Conservation (phyloP, 2,888 invertebrate species). For the Pelosia muscerda region DNA sequence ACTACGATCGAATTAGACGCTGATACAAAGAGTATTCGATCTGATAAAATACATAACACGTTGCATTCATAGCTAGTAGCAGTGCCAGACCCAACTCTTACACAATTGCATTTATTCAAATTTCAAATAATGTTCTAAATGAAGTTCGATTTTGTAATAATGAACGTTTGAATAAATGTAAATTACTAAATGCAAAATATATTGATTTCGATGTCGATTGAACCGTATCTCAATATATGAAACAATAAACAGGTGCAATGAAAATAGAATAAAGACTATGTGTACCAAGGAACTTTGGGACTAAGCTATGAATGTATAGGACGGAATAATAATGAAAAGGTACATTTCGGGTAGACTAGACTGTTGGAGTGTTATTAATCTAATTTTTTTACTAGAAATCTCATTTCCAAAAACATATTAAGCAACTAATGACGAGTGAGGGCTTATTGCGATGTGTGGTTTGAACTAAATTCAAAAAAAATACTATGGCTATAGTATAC, state of each 20-base stretch:
- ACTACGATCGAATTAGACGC: constrained; percentile 54
- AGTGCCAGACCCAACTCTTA: neutral
- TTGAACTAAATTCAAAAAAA: constrained; percentile 5
- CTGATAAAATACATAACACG: neutral
- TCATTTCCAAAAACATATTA: neutral
- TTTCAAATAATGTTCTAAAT: neutral
- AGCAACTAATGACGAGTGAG: constrained; percentile 27
- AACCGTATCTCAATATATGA: neutral
- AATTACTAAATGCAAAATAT: neutral
- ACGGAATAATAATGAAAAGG: constrained; percentile 9
- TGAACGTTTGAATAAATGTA: neutral
- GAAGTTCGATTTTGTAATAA: too few relatives aligned
- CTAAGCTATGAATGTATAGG: constrained; percentile 13
- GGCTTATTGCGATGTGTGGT: constrained; percentile 28
- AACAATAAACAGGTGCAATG: neutral
- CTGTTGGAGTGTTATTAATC: constrained; percentile 1
- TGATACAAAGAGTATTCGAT: constrained; percentile 41
- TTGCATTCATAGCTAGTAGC: constrained; percentile 14
- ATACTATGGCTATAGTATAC: neutral
- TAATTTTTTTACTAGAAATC: too few relatives aligned
- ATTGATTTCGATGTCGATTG: neutral
- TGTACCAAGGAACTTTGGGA: neutral
- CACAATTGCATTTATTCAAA: constrained; percentile 1
- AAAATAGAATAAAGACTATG: neutral
- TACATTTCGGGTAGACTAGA: neutral